These are phyloP conservation scores for Diadophis punctatus DNA, from an alignment of 2,113 vertebrate genomes.

Conservation along the genomic window DNA sequence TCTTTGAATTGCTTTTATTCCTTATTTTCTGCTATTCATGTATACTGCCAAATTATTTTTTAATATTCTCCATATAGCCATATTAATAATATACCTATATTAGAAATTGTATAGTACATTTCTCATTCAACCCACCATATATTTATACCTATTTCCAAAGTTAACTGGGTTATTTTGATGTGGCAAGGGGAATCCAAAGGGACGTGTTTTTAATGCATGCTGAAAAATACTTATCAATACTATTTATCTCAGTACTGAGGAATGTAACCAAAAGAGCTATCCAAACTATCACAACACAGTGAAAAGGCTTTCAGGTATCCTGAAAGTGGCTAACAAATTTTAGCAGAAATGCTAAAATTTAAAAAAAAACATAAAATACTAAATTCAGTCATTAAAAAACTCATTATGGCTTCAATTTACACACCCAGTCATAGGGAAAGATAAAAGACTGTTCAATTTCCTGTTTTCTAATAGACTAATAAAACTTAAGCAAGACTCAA, in stretches of 20 bases:
- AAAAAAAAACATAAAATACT: neutral
- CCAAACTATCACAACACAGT: neutral
- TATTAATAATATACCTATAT: neutral
- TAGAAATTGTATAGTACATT: neutral
- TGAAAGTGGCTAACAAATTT: neutral
- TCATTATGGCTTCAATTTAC: neutral
- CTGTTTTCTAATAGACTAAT: neutral
- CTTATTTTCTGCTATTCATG: neutral
- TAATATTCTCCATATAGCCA: neutral
- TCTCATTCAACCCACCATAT: neutral
- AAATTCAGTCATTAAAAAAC: neutral
- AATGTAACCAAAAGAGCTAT: neutral
- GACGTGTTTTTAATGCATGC: neutral
- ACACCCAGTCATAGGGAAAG: neutral
- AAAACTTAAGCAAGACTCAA: neutral
- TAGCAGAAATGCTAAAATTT: neutral
- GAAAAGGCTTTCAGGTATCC: neutral
- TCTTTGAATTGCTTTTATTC: neutral
- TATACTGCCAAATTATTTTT: neutral
- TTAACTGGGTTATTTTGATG: neutral
- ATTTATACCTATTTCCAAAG: neutral
- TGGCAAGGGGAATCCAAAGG: neutral
- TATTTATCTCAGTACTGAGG: neutral
- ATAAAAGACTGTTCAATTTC: neutral
- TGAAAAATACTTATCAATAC: neutral